Percentiles rank a stretch among this genome's conserved stretches.
Conservation (phyloP, 37 sponge, comb jelly and placozoan genomes). For the Geodia barretti region DNA sequence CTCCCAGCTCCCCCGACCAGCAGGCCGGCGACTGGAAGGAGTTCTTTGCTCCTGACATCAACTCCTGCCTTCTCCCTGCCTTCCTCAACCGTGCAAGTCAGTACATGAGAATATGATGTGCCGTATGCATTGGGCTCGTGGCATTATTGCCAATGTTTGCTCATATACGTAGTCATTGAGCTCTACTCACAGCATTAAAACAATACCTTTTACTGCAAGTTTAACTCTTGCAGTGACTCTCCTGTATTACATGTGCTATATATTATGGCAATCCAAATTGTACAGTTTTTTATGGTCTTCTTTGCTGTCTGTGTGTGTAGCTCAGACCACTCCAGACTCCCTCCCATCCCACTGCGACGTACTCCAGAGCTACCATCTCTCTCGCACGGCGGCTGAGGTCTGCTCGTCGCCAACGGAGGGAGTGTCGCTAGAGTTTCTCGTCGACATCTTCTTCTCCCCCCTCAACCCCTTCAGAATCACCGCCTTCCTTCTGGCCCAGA, state of each 20-base stretch:
- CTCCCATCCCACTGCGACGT: conserved; percentile 1
- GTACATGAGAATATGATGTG: too few relatives aligned
- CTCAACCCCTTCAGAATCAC: conserved; percentile 32
- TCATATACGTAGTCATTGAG: too few relatives aligned
- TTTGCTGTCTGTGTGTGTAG: too few relatives aligned
- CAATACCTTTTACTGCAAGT: too few relatives aligned
- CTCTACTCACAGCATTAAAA: neutral
- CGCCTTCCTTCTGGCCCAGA: conserved; percentile 27
- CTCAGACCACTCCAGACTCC: neutral
- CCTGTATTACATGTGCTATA: too few relatives aligned
- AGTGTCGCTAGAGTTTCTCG: conserved; percentile 2
- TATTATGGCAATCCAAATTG: too few relatives aligned
- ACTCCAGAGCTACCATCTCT: conserved; percentile 4
- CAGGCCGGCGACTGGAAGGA: conserved; percentile 58
- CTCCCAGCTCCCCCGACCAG: conserved; percentile 3
- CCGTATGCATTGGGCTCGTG: too few relatives aligned
- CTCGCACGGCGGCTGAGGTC: neutral
- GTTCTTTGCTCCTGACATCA: conserved; percentile 62
- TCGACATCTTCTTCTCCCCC: conserved; percentile 5
- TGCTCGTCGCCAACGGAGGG: neutral
- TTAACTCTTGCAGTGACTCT: too few relatives aligned
- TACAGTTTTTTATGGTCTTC: too few relatives aligned
- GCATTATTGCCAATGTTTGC: too few relatives aligned
- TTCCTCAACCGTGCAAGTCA: conserved; percentile 26
- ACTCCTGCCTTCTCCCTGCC: conserved; percentile 22